A percentile compares a stretch with the other conserved stretches of the same genome.
Conservation (phyloP, 2,888 invertebrate species). For the Drosophila mercatorum region DNA sequence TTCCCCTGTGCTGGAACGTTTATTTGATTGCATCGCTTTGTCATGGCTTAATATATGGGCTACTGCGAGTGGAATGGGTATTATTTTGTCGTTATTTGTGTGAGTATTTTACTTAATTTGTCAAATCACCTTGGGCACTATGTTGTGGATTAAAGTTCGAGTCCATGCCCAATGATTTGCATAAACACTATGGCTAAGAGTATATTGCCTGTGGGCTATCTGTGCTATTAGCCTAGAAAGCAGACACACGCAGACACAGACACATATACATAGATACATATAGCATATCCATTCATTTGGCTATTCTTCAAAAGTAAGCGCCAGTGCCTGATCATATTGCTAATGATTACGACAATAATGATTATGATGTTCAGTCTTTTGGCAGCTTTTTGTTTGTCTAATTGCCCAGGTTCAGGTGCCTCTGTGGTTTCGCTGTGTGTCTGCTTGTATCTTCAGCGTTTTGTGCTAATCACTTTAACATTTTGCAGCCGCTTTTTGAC, state of each 20-base stretch:
- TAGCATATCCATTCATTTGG: constrained; percentile 14
- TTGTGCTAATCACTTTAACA: constrained; percentile 65
- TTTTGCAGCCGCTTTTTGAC: constrained; percentile 69
- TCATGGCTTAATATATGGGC: constrained; percentile 60
- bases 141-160: neutral
- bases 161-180: constrained; percentile 58
- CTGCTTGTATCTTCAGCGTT: constrained; percentile 21
- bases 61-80: constrained; percentile 26
- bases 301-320: constrained; percentile 34
- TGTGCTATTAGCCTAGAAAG: constrained; percentile 78
- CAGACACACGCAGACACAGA: constrained; percentile 9
- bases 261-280: neutral
- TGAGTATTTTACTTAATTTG: constrained; percentile 47
- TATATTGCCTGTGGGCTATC: constrained; percentile 14
- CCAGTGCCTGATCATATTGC: constrained; percentile 32
- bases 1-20: constrained; percentile 18
- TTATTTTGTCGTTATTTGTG: neutral
- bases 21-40: constrained; percentile 68
- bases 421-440: neutral
- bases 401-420: constrained; percentile 50
- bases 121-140: constrained; percentile 52
- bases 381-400: constrained; percentile 71
- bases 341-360: constrained; percentile 32
- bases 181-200: constrained; percentile 45
- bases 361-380: constrained; percentile 69